phyloP scores from a whole-genome alignment of 2,888 invertebrate species.

The Yponomeuta plumbellus region DNA sequence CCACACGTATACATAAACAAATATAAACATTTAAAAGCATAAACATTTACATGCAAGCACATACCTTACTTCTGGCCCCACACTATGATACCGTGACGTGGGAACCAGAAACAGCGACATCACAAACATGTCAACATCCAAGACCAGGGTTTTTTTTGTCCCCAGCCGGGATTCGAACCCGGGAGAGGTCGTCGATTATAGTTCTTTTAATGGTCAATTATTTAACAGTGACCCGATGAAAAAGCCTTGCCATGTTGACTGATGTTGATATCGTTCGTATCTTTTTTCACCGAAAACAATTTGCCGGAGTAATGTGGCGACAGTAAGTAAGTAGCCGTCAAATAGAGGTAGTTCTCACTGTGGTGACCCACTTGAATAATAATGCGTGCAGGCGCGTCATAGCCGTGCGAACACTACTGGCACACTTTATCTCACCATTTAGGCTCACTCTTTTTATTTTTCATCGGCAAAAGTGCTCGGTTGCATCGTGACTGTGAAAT shows the following conservation, averaged over 20 bases:
- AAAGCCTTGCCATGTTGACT: not conserved
- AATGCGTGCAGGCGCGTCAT: conserved; percentile 39
- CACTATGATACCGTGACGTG: no score
- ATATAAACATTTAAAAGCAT: no score
- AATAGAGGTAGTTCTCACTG: conserved; percentile 31
- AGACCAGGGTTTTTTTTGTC: no score
- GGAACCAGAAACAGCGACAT: no score
- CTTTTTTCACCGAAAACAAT: conserved; percentile 44
- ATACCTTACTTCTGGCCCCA: no score
- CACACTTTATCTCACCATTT: conserved; percentile 48
- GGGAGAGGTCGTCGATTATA: no score
- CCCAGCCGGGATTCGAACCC: no score
- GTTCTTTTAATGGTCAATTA: conserved; percentile 8
- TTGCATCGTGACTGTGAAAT: conserved; percentile 70
- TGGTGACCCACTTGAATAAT: conserved; percentile 53
- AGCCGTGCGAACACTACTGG: conserved; percentile 65
- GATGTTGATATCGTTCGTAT: not conserved
- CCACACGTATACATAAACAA: no score
- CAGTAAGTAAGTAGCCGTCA: conserved; percentile 20
- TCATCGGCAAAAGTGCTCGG: conserved; percentile 45
- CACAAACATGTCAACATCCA: no score
- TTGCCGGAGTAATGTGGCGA: conserved; percentile 46
- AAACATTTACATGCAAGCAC: no score
- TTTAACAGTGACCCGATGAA: not conserved
- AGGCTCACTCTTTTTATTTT: conserved; percentile 42